Evolutionary conservation across 1,140 invertebrate species (phyloP).

Genomic region (Diabrotica undecimpunctata): DNA sequence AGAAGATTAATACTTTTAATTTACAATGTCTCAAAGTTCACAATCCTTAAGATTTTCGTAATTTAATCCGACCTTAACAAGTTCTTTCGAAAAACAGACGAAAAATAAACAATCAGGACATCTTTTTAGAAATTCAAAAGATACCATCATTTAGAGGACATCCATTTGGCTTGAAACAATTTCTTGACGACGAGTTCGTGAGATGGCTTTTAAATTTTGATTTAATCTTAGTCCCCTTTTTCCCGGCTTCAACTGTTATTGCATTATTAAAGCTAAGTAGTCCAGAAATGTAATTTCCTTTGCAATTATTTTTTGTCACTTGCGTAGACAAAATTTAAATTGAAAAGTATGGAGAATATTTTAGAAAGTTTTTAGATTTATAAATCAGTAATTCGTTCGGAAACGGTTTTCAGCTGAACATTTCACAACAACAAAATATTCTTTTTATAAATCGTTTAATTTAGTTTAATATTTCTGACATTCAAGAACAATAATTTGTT

Average conservation of each 20-base stretch:
- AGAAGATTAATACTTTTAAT: too few relatives aligned
- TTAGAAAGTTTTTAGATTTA: background rate
- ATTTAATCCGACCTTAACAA: too few relatives aligned
- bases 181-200: background rate
- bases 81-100: background rate
- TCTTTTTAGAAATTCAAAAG: background rate
- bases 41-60: too few relatives aligned
- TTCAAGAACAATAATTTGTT: too few relatives aligned
- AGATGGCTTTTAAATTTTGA: constrained; percentile 8
- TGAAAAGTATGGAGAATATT: background rate
- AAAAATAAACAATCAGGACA: background rate
- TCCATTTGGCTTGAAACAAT: constrained; percentile 1
- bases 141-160: background rate
- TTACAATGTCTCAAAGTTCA: too few relatives aligned
- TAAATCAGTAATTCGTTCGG: too few relatives aligned
- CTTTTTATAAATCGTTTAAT: too few relatives aligned
- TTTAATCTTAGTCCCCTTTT: constrained; percentile 7
- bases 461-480: too few relatives aligned
- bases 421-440: too few relatives aligned
- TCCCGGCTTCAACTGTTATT: background rate
- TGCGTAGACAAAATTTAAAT: constrained; percentile 2
- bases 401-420: too few relatives aligned
- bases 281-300: constrained; percentile 14
- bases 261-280: constrained; percentile 14
- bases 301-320: constrained; percentile 11